Percentiles rank a stretch among this genome's conserved stretches.
Evolutionary conservation across 2,113 vertebrate species (phyloP).

Genomic region (Rhinolophus sinicus): DNA sequence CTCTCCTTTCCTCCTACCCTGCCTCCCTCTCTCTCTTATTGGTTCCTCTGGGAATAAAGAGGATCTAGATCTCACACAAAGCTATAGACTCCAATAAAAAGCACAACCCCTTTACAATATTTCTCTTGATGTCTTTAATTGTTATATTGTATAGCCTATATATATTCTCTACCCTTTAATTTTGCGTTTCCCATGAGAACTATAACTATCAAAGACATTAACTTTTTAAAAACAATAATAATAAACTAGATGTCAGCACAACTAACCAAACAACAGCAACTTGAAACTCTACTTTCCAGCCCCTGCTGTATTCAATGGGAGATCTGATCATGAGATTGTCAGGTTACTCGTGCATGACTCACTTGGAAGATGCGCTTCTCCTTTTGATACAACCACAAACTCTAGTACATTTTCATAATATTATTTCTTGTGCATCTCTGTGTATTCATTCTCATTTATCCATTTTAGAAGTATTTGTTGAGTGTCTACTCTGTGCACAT

Average conservation of each 20-base stretch:
- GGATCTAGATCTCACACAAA: neutral
- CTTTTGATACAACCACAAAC: neutral
- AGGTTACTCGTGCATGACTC: neutral
- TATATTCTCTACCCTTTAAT: neutral
- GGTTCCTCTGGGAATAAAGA: neutral
- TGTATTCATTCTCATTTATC: neutral
- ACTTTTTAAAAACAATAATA: neutral
- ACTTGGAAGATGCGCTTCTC: neutral
- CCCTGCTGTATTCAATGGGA: neutral
- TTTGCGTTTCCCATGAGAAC: neutral
- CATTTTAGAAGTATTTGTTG: neutral
- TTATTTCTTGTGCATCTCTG: neutral
- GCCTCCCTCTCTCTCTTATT: neutral
- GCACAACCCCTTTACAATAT: neutral
- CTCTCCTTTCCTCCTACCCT: neutral
- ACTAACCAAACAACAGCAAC: neutral
- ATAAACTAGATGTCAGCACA: neutral
- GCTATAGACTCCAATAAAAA: neutral
- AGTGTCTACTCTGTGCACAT: neutral
- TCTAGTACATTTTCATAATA: neutral
- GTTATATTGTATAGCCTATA: neutral
- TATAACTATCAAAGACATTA: neutral
- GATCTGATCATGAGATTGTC: neutral
- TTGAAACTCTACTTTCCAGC: neutral
- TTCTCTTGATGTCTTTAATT: neutral